A percentile compares a stretch with the other conserved stretches of the same genome.
phyloP scores from a whole-genome alignment of 1,140 invertebrate genomes.

The Lepidotrigona ventralis region DNA sequence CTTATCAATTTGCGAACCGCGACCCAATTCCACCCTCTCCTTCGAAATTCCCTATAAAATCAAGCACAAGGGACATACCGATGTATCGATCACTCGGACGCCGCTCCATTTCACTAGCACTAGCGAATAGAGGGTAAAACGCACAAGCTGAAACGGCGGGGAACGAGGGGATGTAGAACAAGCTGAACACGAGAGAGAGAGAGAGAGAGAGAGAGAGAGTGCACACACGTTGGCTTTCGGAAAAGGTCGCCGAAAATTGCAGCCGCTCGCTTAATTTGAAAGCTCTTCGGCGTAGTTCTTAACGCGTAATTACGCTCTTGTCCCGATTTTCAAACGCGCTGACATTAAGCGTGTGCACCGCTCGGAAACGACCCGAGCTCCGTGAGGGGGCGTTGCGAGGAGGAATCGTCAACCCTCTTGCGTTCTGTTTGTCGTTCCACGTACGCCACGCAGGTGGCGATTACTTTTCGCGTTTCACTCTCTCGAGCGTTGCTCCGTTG shows the following conservation, averaged over 20 bases:
- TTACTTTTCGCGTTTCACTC: not conserved
- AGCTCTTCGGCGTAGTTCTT: conserved; percentile 46
- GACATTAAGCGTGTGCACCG: conserved; percentile 42
- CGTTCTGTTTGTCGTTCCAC: conserved; percentile 25
- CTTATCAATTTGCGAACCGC: not conserved
- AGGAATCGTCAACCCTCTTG: not conserved
- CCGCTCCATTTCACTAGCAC: not conserved
- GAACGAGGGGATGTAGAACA: not conserved
- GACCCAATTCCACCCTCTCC: no score
- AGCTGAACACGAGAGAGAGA: not conserved
- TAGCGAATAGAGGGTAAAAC: not conserved
- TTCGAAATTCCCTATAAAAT: not conserved
- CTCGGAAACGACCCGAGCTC: conserved; percentile 11
- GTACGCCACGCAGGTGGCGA: not conserved
- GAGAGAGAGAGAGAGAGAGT: not conserved
- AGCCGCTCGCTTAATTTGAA: conserved; percentile 44
- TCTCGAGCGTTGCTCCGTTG: not conserved
- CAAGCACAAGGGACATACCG: not conserved
- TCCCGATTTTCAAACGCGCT: conserved; percentile 51
- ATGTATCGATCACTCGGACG: conserved; percentile 21
- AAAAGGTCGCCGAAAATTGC: conserved; percentile 40
- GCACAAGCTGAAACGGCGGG: no score
- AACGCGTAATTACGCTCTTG: conserved; percentile 53
- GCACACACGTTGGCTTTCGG: not conserved
- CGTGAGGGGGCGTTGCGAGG: not conserved